These are phyloP conservation scores for Drosophila pseudoobscura DNA, from an alignment of 1,140 invertebrate genomes.

Conservation along the genomic window DNA sequence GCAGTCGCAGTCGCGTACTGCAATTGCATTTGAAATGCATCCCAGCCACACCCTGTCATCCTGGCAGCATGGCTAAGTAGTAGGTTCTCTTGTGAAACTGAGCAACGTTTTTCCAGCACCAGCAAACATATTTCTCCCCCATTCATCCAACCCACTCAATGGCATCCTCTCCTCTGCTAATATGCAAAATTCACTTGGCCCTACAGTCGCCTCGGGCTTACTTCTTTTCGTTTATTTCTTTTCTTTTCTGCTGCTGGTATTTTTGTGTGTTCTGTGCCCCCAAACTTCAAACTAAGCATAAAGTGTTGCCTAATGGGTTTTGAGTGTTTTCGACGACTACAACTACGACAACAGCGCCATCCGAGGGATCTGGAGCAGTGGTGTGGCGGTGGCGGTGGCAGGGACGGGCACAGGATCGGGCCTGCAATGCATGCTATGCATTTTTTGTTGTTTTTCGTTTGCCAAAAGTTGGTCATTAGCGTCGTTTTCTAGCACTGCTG, in stretches of 20 bases:
- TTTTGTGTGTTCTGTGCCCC: constrained; percentile 37
- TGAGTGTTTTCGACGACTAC: constrained; percentile 78
- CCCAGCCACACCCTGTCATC: constrained; percentile 28
- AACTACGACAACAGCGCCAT: constrained; percentile 37
- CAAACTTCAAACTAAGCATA: constrained; percentile 80
- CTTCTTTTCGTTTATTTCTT: constrained; percentile 38
- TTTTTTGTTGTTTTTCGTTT: constrained; percentile 51
- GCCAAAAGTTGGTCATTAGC: constrained; percentile 79
- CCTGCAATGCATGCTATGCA: constrained; percentile 63
- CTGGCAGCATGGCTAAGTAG: constrained; percentile 24
- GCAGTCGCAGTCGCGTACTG: constrained; percentile 22
- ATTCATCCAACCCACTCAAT: background rate
- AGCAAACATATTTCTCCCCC: constrained; percentile 28
- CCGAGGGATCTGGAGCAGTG: constrained; percentile 13
- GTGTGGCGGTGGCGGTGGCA: background rate
- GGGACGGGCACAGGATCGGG: constrained; percentile 23
- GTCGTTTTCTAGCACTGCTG: constrained; percentile 49
- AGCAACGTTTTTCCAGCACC: constrained; percentile 66
- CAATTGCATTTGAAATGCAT: constrained; percentile 73
- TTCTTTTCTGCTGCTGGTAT: constrained; percentile 19
- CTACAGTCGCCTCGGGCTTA: constrained; percentile 35
- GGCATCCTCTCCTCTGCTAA: constrained; percentile 39
- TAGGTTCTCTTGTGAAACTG: constrained; percentile 42
- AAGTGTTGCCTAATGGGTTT: constrained; percentile 81
- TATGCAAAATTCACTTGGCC: constrained; percentile 72